Percentiles rank a stretch among this genome's conserved stretches.
These are phyloP conservation scores for Subacronicta megacephala DNA, from an alignment of 2,888 invertebrate species.

Conservation along the genomic window DNA sequence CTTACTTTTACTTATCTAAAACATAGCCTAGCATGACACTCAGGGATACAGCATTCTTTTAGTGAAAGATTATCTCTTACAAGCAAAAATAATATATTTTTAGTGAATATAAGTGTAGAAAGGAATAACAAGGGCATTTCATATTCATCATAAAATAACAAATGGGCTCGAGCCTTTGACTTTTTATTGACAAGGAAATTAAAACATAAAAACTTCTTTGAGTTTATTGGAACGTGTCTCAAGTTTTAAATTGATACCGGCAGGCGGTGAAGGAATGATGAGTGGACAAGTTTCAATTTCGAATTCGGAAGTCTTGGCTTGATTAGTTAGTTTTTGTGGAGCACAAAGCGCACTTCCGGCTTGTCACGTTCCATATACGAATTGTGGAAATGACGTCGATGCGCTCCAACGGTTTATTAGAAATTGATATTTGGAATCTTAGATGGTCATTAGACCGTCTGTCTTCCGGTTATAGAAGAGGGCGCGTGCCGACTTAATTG, in stretches of 20 bases:
- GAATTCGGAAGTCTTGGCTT: conserved; percentile 79
- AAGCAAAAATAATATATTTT: too few species aligned
- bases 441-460: conserved; percentile 85
- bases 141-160: not conserved
- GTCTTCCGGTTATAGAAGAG: conserved; percentile 81
- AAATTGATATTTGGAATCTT: conserved; percentile 89
- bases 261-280: conserved; percentile 77
- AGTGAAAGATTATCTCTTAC: too few species aligned
- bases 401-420: conserved; percentile 80
- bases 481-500: conserved; percentile 86
- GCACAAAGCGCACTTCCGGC: conserved; percentile 82
- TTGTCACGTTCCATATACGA: conserved; percentile 73
- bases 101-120: too few species aligned
- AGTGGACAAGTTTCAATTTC: conserved; percentile 78
- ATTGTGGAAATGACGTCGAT: conserved; percentile 74
- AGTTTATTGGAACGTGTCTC: conserved; percentile 43
- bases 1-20: too few species aligned
- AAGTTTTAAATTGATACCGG: conserved; percentile 63
- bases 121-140: too few species aligned
- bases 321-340: conserved; percentile 83
- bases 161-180: conserved; percentile 10
- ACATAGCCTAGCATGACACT: too few species aligned
- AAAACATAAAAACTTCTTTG: conserved; percentile 27
- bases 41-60: too few species aligned
- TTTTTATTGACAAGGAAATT: conserved; percentile 19